These are phyloP conservation scores for Ciconia boyciana DNA, from an alignment of 2,113 vertebrate species.

Conservation along the genomic window DNA sequence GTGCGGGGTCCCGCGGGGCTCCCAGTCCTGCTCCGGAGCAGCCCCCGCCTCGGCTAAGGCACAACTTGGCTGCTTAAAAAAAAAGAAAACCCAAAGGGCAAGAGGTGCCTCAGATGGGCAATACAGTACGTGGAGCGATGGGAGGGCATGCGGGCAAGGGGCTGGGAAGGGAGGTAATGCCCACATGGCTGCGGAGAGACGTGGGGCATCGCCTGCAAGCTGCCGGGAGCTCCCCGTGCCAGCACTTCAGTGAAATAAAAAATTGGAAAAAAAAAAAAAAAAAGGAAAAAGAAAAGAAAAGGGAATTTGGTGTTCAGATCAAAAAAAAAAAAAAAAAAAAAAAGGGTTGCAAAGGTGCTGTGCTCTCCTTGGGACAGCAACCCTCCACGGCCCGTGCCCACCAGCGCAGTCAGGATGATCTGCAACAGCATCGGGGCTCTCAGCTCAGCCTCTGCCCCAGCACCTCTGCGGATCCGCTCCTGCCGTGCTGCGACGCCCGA, in stretches of 20 bases:
- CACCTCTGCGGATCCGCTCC: neutral
- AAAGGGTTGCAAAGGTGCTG: neutral
- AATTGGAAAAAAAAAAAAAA: too few relatives aligned
- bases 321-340: neutral
- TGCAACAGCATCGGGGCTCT: neutral
- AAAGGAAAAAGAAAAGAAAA: neutral
- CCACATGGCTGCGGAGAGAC: too few relatives aligned
- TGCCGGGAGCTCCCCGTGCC: neutral
- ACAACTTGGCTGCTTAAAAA: neutral
- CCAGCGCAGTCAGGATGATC: neutral
- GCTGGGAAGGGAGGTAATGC: neutral
- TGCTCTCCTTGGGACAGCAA: neutral
- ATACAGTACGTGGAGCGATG: neutral
- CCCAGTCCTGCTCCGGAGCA: neutral
- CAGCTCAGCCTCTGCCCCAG: neutral
- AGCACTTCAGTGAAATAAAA: neutral
- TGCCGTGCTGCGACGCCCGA: neutral
- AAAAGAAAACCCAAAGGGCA: neutral
- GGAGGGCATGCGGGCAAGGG: neutral
- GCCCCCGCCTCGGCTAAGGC: neutral
- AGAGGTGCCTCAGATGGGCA: neutral
- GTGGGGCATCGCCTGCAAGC: neutral
- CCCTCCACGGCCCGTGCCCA: neutral
- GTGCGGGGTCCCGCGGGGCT: fast-evolving
- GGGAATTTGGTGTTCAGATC: neutral